Conservation (phyloP, 2,888 invertebrate genomes). For the Acleris holmiana region DNA sequence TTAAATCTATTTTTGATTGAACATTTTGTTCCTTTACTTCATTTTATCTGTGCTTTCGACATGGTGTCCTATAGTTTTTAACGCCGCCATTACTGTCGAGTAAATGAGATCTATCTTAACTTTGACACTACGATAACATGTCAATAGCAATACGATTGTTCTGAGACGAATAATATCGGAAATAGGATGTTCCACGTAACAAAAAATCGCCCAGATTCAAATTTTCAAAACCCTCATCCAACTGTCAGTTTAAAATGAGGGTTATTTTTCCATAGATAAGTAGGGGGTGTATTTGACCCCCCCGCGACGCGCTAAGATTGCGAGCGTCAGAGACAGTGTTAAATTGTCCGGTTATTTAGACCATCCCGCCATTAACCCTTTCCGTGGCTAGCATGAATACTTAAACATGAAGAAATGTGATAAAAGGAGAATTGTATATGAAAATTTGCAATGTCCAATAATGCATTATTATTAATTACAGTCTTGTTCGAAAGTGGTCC, state of each 20-base stretch:
- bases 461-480: not conserved
- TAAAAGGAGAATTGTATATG: no score
- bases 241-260: slow-evolving; percentile 31
- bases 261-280: slow-evolving; percentile 36
- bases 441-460: not conserved
- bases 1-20: no score
- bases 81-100: no score
- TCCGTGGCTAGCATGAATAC: slow-evolving; percentile 38
- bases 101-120: no score
- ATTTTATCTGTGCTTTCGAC: no score
- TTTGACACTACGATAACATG: no score
- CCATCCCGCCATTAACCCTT: slow-evolving; percentile 49
- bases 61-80: no score
- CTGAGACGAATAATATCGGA: no score
- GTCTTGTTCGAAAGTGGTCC: not conserved
- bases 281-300: slow-evolving; percentile 24
- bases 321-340: slow-evolving; percentile 57
- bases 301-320: slow-evolving; percentile 42
- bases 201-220: slow-evolving; percentile 11
- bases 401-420: not conserved
- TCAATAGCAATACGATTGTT: no score
- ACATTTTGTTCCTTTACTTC: no score
- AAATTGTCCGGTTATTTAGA: slow-evolving; percentile 57
- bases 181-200: no score
- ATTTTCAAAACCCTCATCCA: slow-evolving; percentile 25